phyloP scores from a whole-genome alignment of 2,888 invertebrate species.

The Trisateles emortualis region DNA sequence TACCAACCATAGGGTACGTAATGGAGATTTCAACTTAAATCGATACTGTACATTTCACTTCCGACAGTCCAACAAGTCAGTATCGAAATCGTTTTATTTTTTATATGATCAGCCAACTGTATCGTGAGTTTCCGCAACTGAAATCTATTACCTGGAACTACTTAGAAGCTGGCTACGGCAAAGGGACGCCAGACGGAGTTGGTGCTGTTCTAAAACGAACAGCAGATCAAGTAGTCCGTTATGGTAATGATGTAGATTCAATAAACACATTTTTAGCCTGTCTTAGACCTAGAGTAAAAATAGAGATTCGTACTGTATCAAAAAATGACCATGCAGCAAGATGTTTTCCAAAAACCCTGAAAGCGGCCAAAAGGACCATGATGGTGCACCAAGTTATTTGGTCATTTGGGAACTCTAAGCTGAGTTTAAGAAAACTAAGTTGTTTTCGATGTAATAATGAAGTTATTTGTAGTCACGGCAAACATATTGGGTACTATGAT shows the following conservation, averaged over 20 bases:
- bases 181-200: too few species aligned
- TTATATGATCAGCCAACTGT: too few species aligned
- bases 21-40: too few species aligned
- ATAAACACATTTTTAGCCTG: conserved; percentile 9
- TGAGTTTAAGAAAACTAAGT: conserved; percentile 1
- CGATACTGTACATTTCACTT: too few species aligned
- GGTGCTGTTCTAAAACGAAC: too few species aligned
- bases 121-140: too few species aligned
- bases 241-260: background rate
- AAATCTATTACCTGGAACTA: too few species aligned
- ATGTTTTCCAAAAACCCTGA: conserved; percentile 5
- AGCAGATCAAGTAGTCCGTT: too few species aligned
- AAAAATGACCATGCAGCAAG: conserved; percentile 1
- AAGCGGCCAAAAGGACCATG: conserved; percentile 5
- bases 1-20: too few species aligned
- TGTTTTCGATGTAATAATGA: conserved; percentile 2
- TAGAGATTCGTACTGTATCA: conserved; percentile 3
- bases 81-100: too few species aligned
- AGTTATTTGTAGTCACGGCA: conserved; percentile 6
- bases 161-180: too few species aligned
- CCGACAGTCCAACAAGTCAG: too few species aligned
- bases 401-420: conserved; percentile 2
- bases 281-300: conserved; percentile 4
- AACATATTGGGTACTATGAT: conserved; percentile 5
- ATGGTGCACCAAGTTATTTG: conserved; percentile 8